Evolutionary conservation across 2,113 vertebrate species (phyloP), one percentile per base, ranked within the genome.

Genomic region (Camarhynchus parvulus): DNA sequence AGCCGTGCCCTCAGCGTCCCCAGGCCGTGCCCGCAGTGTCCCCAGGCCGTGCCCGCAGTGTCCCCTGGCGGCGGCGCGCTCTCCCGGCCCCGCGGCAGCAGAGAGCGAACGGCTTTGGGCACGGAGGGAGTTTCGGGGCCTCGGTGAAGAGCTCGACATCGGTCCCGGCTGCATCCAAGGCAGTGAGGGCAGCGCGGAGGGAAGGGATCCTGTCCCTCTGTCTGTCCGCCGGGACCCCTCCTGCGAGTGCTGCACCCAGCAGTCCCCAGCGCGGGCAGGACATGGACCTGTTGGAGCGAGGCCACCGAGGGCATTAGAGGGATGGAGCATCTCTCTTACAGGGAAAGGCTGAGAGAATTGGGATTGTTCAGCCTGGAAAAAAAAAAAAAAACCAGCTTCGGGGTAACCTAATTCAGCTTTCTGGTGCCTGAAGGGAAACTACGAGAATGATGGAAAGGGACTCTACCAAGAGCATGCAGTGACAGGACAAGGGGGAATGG

Each of bases 111-210:
- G 59, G 22, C 50, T 77, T 22, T 50, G 9, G 6, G 46, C 22
- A 6, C 69, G 15, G 13, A 5, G 18, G 6, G 78, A 78, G 70
- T 80, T 88, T 68, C 55, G 68, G 28, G 14, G 56, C 59, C 16
- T 1, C 19, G 33, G 1, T 1, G 39, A 5, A 3, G 55, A 69
- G 1, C 10, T 23, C 33, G 46, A 2, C 9, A 0, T 15, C 4
- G 33, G 27, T 28, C 9, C 23, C 8, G 13, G 53, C 53, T 27
- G 62, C 24, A 3, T 1, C 24, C 30, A 21, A 19, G 61, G 47
- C 62, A 21, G 20, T 0, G 62, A 11, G 39, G 53, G 23, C 44
- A n/a, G 33, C 22, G 8, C 28, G 62, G 16, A 7, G 39, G 21
- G 30, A n/a, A 44, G 13, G 23, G 39, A 13, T 47, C 53, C 8